Percentiles rank a stretch among this genome's conserved stretches.
phyloP scores from a whole-genome alignment of 2,797 vertebrate genomes.

The Periparus ater region DNA sequence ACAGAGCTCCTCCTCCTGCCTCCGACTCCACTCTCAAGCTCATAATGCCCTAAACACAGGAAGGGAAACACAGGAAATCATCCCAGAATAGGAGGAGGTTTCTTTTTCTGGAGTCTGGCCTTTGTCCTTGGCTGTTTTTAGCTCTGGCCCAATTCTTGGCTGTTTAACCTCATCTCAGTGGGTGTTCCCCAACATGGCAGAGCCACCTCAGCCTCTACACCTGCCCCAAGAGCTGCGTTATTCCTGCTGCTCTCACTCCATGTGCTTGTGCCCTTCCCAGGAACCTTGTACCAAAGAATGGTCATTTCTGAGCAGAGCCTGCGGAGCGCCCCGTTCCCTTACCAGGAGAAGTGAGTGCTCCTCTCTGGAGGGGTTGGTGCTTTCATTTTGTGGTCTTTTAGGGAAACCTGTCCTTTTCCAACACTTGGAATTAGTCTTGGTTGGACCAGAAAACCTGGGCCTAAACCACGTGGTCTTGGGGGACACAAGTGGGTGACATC shows the following conservation, averaged over 20 bases:
- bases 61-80: slow-evolving; percentile 26
- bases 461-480: accelerated
- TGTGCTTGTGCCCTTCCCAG: slow-evolving; percentile 48
- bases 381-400: not conserved
- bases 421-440: accelerated
- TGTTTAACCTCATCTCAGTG: not conserved
- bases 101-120: not conserved
- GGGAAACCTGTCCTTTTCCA: not conserved
- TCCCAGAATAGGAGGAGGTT: slow-evolving; percentile 5
- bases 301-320: slow-evolving; percentile 88
- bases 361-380: not conserved
- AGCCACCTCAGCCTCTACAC: not conserved
- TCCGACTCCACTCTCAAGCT: accelerated
- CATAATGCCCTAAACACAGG: not conserved
- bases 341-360: slow-evolving; percentile 85
- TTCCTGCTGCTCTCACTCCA: not conserved
- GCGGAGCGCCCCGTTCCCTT: slow-evolving; percentile 80
- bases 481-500: not conserved
- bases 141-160: not conserved
- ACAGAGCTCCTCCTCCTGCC: not conserved
- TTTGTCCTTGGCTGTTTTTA: slow-evolving; percentile 2
- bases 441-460: not conserved
- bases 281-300: slow-evolving; percentile 86
- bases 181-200: not conserved
- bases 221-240: not conserved